These are phyloP conservation scores for Netta rufina DNA, from an alignment of 2,797 vertebrate genomes.

Conservation along the genomic window DNA sequence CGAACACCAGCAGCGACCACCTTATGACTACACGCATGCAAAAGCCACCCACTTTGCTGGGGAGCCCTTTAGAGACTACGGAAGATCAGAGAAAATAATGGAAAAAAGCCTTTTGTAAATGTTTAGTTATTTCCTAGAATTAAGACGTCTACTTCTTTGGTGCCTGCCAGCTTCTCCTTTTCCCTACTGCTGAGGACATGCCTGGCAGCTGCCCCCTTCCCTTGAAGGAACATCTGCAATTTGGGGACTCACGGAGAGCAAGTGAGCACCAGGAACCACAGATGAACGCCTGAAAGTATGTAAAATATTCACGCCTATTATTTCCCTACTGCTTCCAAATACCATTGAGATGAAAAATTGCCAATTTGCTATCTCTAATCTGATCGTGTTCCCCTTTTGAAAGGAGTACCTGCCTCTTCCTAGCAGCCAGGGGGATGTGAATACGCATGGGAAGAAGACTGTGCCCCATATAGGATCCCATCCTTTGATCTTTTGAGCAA, in stretches of 20 bases:
- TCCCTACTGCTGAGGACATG: background rate
- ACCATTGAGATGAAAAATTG: background rate
- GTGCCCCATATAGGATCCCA: accelerated
- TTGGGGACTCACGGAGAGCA: background rate
- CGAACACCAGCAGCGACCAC: background rate
- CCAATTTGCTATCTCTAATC: background rate
- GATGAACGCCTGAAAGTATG: background rate
- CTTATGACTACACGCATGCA: background rate
- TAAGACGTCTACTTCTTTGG: background rate
- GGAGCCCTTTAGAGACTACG: background rate
- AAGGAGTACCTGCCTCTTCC: background rate
- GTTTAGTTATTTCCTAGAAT: background rate
- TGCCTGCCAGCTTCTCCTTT: background rate
- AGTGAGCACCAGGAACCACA: accelerated
- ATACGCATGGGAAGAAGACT: accelerated
- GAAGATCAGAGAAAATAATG: background rate
- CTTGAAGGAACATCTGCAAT: background rate
- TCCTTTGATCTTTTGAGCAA: background rate
- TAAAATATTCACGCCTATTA: too few species aligned
- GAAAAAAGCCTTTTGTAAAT: background rate
- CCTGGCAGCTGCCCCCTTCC: background rate
- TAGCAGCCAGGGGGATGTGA: background rate
- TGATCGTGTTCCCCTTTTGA: background rate
- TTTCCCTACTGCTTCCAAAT: background rate
- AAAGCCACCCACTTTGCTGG: background rate